Conservation (phyloP, 2,113 vertebrate species). For the Stegostoma tigrinum region DNA sequence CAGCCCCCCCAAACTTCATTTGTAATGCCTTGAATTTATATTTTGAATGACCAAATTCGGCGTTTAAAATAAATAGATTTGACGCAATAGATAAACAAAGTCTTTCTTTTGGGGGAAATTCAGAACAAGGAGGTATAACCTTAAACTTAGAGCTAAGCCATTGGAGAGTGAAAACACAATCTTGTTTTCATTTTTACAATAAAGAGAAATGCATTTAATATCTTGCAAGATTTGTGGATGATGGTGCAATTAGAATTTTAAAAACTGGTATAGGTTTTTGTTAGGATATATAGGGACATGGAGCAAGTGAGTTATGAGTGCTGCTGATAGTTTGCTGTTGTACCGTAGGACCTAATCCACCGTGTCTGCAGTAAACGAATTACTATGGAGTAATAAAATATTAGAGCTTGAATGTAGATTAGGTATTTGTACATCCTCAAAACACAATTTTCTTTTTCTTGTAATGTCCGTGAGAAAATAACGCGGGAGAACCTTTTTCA, state of each 20-base stretch:
- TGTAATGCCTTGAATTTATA: not conserved
- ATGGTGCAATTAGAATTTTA: not conserved
- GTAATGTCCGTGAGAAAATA: not conserved
- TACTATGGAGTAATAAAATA: not conserved
- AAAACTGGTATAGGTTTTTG: not conserved
- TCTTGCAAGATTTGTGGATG: not conserved
- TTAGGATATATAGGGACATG: not conserved
- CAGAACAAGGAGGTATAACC: not conserved
- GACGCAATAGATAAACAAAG: not conserved
- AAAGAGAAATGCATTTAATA: not conserved
- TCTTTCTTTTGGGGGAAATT: not conserved
- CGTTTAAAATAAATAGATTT: not conserved
- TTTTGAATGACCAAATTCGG: not conserved
- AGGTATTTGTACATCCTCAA: not conserved
- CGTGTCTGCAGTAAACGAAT: not conserved
- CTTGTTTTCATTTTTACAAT: not conserved
- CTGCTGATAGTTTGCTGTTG: too few species aligned
- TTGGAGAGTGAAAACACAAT: not conserved
- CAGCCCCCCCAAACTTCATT: not conserved
- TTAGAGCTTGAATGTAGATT: not conserved
- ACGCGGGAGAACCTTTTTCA: not conserved
- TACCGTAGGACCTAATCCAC: not conserved
- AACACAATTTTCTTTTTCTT: not conserved
- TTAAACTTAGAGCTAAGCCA: not conserved
- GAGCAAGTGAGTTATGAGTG: not conserved